Base-by-base conservation (phyloP, 2,888 invertebrate genomes). In the Clostera curtula region DNA sequence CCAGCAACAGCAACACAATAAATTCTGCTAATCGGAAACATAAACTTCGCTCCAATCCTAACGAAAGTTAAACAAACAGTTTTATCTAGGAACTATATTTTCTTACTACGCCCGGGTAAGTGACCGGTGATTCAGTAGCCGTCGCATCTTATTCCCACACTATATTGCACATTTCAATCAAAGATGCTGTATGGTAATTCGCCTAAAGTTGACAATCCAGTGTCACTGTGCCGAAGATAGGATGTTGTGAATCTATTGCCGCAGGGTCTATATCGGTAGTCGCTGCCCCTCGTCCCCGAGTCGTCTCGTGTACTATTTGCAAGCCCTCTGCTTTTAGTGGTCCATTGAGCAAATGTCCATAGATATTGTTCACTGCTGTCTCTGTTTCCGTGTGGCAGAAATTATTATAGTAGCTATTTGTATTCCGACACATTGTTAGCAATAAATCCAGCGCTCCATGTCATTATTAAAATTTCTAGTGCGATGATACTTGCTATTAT, bases 41-140 rank as follows among this genome's bases (percentile, higher is more conserved):
- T 12, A 22, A 22, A 22, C n/a, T 12, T 7, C 11, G 12, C 11
- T 21, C 12, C 5, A 8, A 14, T 22, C 22, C 12, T 8, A 12
- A 12, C 19, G 12, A 9, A 11, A 28, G 17, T 24, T 33, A 29
- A 34, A 42, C 34, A 39, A 44, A 43, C 39, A 33, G 18, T 29
- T 25, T 45, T 43, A 49, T 43, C 36, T 39, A 23, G 40, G 49
- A 50, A 45, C 52, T 55, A 52, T 63, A 65, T 67, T 70, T 69
- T 60, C 62, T 55, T 45, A 54, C 61, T 49, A 40, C 51, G 57
- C 52, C 56, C 64, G 70, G 72, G 72, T 74, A 74, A 73, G 65
- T 64, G 73, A 74, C 72, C 73, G 66, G 56, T 71, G 72, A 72
- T 46, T 73, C 72, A 72, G 34, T 39, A 31, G 34, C 23, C 22